Conservation (phyloP, 2,888 invertebrate species). For the Epirrhoe tristata region DNA sequence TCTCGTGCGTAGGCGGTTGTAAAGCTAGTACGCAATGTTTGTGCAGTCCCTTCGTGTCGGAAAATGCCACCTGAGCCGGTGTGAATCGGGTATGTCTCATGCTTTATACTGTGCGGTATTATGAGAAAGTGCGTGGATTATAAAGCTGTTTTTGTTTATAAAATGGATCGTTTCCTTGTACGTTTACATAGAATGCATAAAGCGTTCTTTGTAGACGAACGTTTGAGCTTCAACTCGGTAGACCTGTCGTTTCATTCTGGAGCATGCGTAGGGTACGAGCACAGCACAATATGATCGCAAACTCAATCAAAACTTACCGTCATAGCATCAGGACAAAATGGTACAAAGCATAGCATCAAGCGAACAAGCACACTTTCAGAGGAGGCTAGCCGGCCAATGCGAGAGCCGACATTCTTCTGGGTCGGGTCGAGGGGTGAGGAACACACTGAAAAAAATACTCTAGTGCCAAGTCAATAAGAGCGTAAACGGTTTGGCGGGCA, state of each 20-base stretch:
- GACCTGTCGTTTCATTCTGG: conserved; percentile 29
- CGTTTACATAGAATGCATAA: conserved; percentile 40
- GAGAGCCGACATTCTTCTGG: conserved; percentile 75
- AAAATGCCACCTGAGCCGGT: conserved; percentile 73
- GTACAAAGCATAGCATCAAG: conserved; percentile 78
- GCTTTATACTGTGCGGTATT: conserved; percentile 62
- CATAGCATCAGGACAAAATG: conserved; percentile 44
- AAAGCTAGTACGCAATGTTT: conserved; percentile 68
- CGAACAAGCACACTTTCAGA: conserved; percentile 81
- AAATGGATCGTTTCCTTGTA: conserved; percentile 11
- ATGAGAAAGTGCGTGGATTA: conserved; percentile 60
- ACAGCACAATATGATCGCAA: conserved; percentile 57
- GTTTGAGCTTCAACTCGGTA: conserved; percentile 27
- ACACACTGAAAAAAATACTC: conserved; percentile 85
- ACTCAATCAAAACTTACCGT: conserved; percentile 53
- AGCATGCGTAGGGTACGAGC: conserved; percentile 56
- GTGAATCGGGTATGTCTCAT: conserved; percentile 82
- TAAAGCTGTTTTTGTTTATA: conserved; percentile 37
- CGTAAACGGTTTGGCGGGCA: conserved; percentile 76
- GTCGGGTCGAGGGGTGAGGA: conserved; percentile 87
- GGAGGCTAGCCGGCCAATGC: conserved; percentile 82
- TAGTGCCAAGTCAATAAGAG: conserved; percentile 84
- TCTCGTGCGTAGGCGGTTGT: conserved; percentile 65
- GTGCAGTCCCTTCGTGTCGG: conserved; percentile 59
- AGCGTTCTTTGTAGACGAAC: conserved; percentile 45